Evolutionary conservation across 2,113 vertebrate genomes (phyloP), one percentile per base, ranked within the genome.

Genomic region (Bostrychus sinensis): DNA sequence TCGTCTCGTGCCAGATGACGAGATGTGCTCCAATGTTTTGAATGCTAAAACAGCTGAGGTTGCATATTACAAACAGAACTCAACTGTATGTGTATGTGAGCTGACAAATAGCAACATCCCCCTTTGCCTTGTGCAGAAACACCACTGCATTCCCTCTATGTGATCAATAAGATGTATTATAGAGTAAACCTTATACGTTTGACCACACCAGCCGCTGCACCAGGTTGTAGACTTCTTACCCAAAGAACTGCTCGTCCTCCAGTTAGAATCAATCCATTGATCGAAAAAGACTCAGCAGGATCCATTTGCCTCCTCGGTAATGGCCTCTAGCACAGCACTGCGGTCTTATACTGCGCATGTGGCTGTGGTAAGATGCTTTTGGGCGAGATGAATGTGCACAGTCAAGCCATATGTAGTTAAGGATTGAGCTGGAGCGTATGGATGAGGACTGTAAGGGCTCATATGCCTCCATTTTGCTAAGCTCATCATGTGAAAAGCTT

Each of bases 181-280:
- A 51, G 16, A n/a, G 48, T 51, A n/a, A 30, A 25, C 48, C 14
- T 51, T 9, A 30, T 17, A 19, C 36, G 6, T 25, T 22, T 51
- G 26, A 34, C 50, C 53, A 53, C 56, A 46, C 62, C 64, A 68
- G 1, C 54, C 19, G n/a, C 32, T 37, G 28, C 14, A 51, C 14
- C 14, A 7, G 16, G 42, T 7, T 16, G 17, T 20, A 48, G 22
- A 48, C 22, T 48, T 22, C n/a, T 17, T 62, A 74, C 69, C 75
- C 63, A 38, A 28, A 60, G 32, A 65, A 32, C 45, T 28, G 41
- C 13, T 56, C 14, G n/a, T 20, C 30, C 63, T 74, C 22, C 1
- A 25, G 62, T 63, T 54, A 45, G 38, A 66, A 69, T 48, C 59
- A 48, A 77, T 74, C 36, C 66, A 48, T 58, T 64, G 72, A 67